A percentile compares a stretch with the other conserved stretches of the same genome.
Evolutionary conservation across 2,888 invertebrate species (phyloP).

Genomic region (Pteria penguin): DNA sequence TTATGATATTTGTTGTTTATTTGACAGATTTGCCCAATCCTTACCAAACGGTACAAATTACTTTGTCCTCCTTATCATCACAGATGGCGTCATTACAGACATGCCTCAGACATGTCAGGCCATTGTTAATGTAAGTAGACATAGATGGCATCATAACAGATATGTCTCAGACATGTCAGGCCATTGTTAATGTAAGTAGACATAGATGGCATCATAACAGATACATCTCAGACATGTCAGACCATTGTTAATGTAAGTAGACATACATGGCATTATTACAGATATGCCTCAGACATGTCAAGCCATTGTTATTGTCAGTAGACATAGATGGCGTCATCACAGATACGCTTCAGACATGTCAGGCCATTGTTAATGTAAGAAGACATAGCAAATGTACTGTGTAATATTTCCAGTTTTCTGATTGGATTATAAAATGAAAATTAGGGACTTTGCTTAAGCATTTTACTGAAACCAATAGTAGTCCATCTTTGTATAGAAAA

Average conservation of each 20-base stretch:
- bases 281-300: background rate
- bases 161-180: constrained; percentile 78
- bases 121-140: constrained; percentile 70
- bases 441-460: no score
- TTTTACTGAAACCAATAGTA: no score
- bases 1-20: no score
- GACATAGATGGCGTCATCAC: background rate
- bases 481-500: no score
- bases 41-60: constrained; percentile 82
- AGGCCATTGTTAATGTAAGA: constrained; percentile 72
- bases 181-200: constrained; percentile 81
- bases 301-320: background rate
- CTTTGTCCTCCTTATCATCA: constrained; percentile 83
- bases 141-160: constrained; percentile 84
- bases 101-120: constrained; percentile 79
- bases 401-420: no score
- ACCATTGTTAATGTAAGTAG: constrained; percentile 73
- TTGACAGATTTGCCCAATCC: constrained; percentile 80
- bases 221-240: constrained; percentile 80
- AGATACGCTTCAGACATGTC: background rate
- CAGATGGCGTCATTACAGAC: constrained; percentile 84
- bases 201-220: constrained; percentile 84
- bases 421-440: no score
- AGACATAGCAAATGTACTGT: background rate
- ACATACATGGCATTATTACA: no score